Conservation (phyloP, 2,888 invertebrate species). For the Luperina nickerlii region DNA sequence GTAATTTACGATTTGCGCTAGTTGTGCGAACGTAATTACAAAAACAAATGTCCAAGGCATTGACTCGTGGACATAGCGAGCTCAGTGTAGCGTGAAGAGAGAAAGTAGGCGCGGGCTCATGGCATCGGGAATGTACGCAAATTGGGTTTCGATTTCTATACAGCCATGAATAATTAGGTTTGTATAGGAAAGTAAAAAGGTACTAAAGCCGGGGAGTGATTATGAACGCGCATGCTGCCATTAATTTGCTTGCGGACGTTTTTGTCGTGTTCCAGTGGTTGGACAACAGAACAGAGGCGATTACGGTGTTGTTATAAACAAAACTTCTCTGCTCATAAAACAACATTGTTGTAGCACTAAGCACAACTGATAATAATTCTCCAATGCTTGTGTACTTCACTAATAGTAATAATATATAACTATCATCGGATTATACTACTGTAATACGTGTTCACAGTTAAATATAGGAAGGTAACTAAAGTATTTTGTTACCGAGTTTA, state of each 20-base stretch:
- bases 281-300: constrained; percentile 10
- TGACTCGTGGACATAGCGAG: constrained; percentile 75
- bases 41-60: constrained; percentile 77
- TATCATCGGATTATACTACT: not conserved
- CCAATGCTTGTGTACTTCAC: not conserved
- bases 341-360: not conserved
- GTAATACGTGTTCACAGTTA: constrained; percentile 19
- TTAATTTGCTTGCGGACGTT: constrained; percentile 38
- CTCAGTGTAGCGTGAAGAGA: constrained; percentile 80
- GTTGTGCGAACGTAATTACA: constrained; percentile 69
- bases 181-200: constrained; percentile 64
- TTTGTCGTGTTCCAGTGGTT: constrained; percentile 27
- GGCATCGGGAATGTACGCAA: constrained; percentile 77
- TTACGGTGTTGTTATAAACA: not conserved
- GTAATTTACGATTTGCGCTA: constrained; percentile 68
- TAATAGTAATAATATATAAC: not conserved
- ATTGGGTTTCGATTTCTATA: constrained; percentile 83
- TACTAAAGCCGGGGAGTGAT: constrained; percentile 53
- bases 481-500: constrained; percentile 22
- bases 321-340: constrained; percentile 1
- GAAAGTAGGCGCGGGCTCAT: constrained; percentile 79
- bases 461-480: not conserved
- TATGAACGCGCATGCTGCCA: constrained; percentile 40
- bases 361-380: not conserved
- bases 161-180: constrained; percentile 70